Base-by-base conservation (phyloP, 2,888 invertebrate genomes). In the Zygothrica quintamaculata region DNA sequence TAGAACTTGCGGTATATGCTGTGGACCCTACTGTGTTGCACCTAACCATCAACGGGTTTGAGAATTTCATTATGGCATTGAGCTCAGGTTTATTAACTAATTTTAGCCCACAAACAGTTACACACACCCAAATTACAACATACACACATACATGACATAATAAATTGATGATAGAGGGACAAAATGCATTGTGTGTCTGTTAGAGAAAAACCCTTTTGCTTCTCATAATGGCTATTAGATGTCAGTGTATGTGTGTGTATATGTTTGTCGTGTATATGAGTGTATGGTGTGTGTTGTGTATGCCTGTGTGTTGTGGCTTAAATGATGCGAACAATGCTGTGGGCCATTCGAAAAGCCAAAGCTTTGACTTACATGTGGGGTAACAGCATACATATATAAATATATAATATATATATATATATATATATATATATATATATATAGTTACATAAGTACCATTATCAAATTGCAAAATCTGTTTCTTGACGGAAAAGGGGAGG, bases 71-170 rank as follows among this genome's bases (percentile, higher is more conserved):
- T 78, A 78, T 66, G 58, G 50, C 77, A 77, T 77, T 64, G 44
- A 61, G 80, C 58, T 61, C 47, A 61, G 73, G 62, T 84, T 84
- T 84, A 80, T 80, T 80, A 84, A 84, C 79, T 80, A 80, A 80
- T 80, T 80, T 80, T 73, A 67, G 73, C 75, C 40, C 64, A 76
- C 47, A 48, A n/a, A 3, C 16, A 15, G 16, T 3, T 8, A 34
- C 22, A 44, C 29, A 44, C 33, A 44, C 68, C 34, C 48, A 22
- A 4, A 22, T 36, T 15, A 13, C 7, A 7, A 34, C 48, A 37
- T 13, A 29, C 37, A 47, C 34, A 47, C 39, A 40, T 36, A 56
- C 43, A 52, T 50, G 77, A 67, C 79, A 80, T 80, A 77, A 80
- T 80, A 84, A 80, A 80, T 80, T 77, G 73, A 69, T 84, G 77